Conservation (phyloP, 2,113 vertebrate genomes). For the Orientallactaga bullata region DNA sequence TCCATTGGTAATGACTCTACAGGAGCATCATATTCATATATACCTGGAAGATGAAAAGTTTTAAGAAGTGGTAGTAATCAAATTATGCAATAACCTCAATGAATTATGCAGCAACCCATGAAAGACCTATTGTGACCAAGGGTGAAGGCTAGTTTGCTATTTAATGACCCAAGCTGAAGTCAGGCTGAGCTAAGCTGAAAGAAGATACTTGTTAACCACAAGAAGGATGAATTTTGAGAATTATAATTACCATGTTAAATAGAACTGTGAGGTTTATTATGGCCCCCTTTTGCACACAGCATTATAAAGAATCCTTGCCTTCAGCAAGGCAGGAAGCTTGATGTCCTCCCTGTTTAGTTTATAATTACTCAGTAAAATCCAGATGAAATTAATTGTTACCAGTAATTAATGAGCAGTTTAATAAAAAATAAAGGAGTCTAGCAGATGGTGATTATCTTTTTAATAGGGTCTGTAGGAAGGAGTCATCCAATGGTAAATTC, state of each 20-base stretch:
- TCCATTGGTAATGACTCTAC: constrained; percentile 60
- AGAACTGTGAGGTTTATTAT: constrained; percentile 74
- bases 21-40: constrained; percentile 59
- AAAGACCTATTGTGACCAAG: constrained; percentile 82
- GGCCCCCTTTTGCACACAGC: constrained; percentile 67
- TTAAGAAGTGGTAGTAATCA: constrained; percentile 66
- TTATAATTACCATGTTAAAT: background rate
- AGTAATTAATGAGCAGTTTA: constrained; percentile 79
- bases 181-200: constrained; percentile 78
- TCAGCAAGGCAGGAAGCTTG: constrained; percentile 41
- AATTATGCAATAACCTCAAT: constrained; percentile 66
- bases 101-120: constrained; percentile 83
- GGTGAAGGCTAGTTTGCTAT: constrained; percentile 51
- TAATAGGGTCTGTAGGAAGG: constrained; percentile 55
- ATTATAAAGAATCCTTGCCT: constrained; percentile 70
- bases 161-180: constrained; percentile 78
- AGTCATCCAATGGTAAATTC: constrained; percentile 49
- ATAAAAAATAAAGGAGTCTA: constrained; percentile 67
- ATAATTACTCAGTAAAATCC: constrained; percentile 81
- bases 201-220: constrained; percentile 74
- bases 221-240: constrained; percentile 79
- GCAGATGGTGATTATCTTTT: constrained; percentile 78
- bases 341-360: constrained; percentile 75
- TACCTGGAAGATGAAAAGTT: constrained; percentile 75
- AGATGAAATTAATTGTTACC: constrained; percentile 74